Conservation (phyloP, 2,888 invertebrate genomes). For the Eristalis arbustorum region DNA sequence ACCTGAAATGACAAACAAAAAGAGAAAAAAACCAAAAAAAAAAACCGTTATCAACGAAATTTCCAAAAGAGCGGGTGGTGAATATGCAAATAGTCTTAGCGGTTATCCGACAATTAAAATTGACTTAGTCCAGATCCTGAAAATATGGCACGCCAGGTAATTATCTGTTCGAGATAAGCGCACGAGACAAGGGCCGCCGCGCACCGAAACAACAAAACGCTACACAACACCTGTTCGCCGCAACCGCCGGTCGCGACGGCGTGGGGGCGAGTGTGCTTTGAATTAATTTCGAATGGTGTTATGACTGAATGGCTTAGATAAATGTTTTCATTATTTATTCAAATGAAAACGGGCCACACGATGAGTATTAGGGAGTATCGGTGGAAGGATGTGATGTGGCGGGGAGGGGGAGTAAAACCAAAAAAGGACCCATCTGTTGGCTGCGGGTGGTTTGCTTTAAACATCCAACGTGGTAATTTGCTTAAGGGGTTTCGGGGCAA, state of each 20-base stretch:
- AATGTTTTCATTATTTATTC: slow-evolving; percentile 63
- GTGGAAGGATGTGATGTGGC: not conserved
- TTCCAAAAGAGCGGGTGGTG: not conserved
- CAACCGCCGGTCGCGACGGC: not conserved
- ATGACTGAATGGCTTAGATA: slow-evolving; percentile 49
- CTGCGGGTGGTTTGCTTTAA: slow-evolving; percentile 8
- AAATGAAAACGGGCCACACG: slow-evolving; percentile 26
- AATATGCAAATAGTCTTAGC: slow-evolving; percentile 8
- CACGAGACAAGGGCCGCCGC: not conserved
- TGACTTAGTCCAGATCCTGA: slow-evolving; percentile 16
- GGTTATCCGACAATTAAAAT: slow-evolving; percentile 30
- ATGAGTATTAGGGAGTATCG: slow-evolving; percentile 8
- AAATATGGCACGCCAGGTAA: slow-evolving; percentile 23
- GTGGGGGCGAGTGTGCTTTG: slow-evolving; percentile 34
- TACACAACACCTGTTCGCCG: slow-evolving; percentile 43
- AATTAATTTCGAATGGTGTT: slow-evolving; percentile 54
- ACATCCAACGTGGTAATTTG: slow-evolving; percentile 8
- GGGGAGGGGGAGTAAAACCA: not conserved
- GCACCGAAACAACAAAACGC: slow-evolving; percentile 27
- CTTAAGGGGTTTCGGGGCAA: not conserved
- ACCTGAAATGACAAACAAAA: slow-evolving; percentile 82
- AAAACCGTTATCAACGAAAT: not conserved
- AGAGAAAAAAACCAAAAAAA: not conserved
- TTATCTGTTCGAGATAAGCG: slow-evolving; percentile 29
- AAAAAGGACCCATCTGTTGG: slow-evolving; percentile 44